phyloP scores from a whole-genome alignment of 2,888 invertebrate species.

The Pyrrhosoma nymphula region DNA sequence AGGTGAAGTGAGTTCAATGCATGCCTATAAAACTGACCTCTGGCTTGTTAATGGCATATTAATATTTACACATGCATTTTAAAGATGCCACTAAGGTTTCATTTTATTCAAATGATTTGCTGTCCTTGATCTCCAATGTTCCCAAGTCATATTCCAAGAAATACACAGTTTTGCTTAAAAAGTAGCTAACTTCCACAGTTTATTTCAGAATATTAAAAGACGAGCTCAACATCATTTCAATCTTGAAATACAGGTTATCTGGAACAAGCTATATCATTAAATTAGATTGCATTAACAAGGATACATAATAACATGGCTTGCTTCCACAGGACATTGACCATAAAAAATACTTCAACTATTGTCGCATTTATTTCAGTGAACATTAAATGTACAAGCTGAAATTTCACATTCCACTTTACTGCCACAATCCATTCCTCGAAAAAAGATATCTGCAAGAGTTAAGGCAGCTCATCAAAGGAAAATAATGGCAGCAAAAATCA shows the following conservation, averaged over 20 bases:
- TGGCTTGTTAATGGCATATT: no score
- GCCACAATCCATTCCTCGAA: conserved; percentile 16
- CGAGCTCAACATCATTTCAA: conserved; percentile 61
- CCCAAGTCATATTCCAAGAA: not conserved
- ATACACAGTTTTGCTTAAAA: conserved; percentile 48
- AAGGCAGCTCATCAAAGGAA: not conserved
- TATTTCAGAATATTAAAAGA: conserved; percentile 65
- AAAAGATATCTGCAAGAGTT: conserved; percentile 24
- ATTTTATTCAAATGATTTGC: no score
- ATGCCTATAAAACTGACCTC: no score
- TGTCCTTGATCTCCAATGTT: no score
- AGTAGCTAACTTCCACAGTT: conserved; percentile 64
- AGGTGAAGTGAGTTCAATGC: no score
- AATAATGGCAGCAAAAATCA: conserved; percentile 37
- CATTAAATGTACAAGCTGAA: conserved; percentile 57
- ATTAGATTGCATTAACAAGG: conserved; percentile 53
- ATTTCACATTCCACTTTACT: conserved; percentile 11
- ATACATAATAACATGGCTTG: conserved; percentile 62
- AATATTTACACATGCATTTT: no score
- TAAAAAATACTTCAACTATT: conserved; percentile 65
- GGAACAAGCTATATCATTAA: conserved; percentile 54
- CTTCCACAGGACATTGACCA: conserved; percentile 45
- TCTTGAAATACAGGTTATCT: conserved; percentile 46
- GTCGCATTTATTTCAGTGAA: conserved; percentile 53
- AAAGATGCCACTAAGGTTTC: no score